Evolutionary conservation across 2,797 vertebrate genomes (phyloP).

Genomic region (Esox masquinongy): DNA sequence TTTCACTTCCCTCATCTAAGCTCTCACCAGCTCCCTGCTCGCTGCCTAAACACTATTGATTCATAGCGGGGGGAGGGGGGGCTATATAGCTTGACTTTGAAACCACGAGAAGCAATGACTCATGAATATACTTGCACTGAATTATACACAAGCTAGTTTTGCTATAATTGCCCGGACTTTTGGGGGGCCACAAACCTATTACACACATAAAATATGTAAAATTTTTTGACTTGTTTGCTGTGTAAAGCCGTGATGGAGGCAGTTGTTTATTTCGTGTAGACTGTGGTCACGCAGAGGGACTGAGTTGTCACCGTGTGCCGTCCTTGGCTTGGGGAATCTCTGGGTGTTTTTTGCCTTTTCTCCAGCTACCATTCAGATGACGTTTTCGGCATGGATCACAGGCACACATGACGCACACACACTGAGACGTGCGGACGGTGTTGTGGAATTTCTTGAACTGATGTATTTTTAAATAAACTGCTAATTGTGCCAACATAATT

Average conservation of each 20-base stretch:
- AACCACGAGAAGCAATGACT: slow-evolving; percentile 11
- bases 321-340: not conserved
- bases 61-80: slow-evolving; percentile 30
- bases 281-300: not conserved
- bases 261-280: too few relatives aligned
- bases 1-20: slow-evolving; percentile 47
- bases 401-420: not conserved
- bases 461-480: too few relatives aligned
- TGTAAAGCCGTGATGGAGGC: too few relatives aligned
- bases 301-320: not conserved
- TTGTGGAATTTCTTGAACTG: too few relatives aligned
- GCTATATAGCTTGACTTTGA: not conserved
- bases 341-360: not conserved
- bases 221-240: too few relatives aligned
- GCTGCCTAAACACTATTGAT: slow-evolving; percentile 63
- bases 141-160: not conserved
- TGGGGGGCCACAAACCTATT: too few relatives aligned
- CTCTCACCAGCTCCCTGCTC: slow-evolving; percentile 47
- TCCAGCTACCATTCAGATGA: not conserved
- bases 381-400: not conserved
- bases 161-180: too few relatives aligned
- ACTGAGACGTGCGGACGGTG: too few relatives aligned
- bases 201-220: too few relatives aligned
- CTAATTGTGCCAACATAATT: too few relatives aligned
- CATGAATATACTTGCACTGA: not conserved